Percentiles rank a stretch among this genome's conserved stretches.
phyloP scores from a whole-genome alignment of 1,140 invertebrate species.

The Vanessa tameamea region DNA sequence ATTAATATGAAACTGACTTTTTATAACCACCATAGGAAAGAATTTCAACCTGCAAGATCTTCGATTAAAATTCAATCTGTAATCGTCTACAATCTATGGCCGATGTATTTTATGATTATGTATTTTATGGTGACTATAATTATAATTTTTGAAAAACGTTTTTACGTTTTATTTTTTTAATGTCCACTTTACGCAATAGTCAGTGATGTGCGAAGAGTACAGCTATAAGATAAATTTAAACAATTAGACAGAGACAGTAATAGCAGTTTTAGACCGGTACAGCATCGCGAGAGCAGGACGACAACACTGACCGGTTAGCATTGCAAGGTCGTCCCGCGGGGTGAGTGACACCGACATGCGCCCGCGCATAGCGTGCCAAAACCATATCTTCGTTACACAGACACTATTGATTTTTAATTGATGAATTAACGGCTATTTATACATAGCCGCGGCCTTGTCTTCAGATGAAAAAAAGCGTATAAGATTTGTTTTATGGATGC shows the following conservation, averaged over 20 bases:
- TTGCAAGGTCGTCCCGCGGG: constrained; percentile 72
- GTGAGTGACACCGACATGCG: constrained; percentile 58
- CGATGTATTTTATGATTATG: no score
- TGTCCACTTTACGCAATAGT: constrained; percentile 13
- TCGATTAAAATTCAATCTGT: no score
- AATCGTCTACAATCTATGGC: no score
- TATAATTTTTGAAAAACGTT: not conserved
- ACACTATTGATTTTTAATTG: constrained; percentile 67
- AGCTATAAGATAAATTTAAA: constrained; percentile 20
- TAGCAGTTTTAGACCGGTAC: constrained; percentile 21
- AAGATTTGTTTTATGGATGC: constrained; percentile 48
- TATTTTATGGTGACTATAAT: no score
- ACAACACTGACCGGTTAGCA: constrained; percentile 63
- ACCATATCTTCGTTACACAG: constrained; percentile 51
- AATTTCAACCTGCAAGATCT: no score
- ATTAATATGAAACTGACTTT: no score
- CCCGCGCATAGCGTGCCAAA: constrained; percentile 57
- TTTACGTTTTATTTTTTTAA: not conserved
- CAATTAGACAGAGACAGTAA: constrained; percentile 31
- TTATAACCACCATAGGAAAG: no score
- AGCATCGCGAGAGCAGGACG: constrained; percentile 26
- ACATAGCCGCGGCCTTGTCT: constrained; percentile 33
- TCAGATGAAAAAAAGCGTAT: constrained; percentile 48
- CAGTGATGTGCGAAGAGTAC: constrained; percentile 19
- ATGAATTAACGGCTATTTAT: constrained; percentile 41